Percentiles rank a stretch among this genome's conserved stretches.
Evolutionary conservation across 37 sponge, comb jelly and placozoan genomes (phyloP).

Genomic region (Cliona cf. orientalis): DNA sequence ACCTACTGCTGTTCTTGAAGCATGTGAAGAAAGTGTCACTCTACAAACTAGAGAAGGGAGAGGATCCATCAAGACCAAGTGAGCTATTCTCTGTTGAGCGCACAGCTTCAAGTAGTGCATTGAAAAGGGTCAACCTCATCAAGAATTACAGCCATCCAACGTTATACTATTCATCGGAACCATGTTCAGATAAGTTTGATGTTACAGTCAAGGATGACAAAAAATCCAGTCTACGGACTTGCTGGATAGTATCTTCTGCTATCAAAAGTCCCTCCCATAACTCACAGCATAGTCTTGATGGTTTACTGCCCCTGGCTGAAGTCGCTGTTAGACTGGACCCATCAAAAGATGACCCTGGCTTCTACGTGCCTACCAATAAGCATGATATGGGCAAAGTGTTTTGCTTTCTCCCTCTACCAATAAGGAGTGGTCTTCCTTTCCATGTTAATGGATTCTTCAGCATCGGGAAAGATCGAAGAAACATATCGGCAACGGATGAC

Average conservation of each 20-base stretch:
- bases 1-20: conserved; percentile 66
- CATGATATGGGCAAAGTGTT: conserved; percentile 25
- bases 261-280: background rate
- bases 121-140: too few relatives aligned
- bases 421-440: conserved; percentile 29
- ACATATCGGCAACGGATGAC: conserved; percentile 18
- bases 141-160: too few relatives aligned
- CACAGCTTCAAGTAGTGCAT: too few relatives aligned
- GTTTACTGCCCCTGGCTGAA: conserved; percentile 39
- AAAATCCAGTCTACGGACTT: background rate
- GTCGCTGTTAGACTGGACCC: conserved; percentile 1
- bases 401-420: conserved; percentile 70
- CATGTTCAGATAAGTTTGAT: too few relatives aligned
- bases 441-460: conserved; percentile 71
- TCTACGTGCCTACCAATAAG: background rate
- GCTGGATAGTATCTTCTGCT: conserved; percentile 41
- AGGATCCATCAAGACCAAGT: conserved; percentile 5
- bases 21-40: conserved; percentile 50
- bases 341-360: background rate
- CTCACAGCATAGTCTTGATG: background rate
- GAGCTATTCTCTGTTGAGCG: background rate
- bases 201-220: too few relatives aligned
- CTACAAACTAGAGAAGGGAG: conserved; percentile 32
- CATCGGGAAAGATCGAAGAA: conserved; percentile 56
- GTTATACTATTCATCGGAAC: too few relatives aligned